Percentiles rank a stretch among this genome's conserved stretches.
phyloP scores from a whole-genome alignment of 37 sponge, comb jelly and placozoan species.

The Oscarella lobularis region DNA sequence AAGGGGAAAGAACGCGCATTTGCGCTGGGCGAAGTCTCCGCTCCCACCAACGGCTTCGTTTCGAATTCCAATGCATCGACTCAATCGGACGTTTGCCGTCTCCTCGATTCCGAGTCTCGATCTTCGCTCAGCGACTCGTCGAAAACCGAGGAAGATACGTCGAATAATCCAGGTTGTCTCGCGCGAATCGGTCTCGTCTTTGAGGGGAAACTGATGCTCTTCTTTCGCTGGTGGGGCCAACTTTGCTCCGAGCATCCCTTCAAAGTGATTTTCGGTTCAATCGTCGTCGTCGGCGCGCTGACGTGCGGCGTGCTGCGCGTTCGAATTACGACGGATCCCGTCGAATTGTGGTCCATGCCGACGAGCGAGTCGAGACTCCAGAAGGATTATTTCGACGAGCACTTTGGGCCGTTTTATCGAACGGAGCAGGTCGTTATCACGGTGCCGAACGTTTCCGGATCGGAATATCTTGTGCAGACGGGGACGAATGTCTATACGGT shows the following conservation, averaged over 20 bases:
- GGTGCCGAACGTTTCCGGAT: constrained; percentile 7
- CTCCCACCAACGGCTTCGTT: no score
- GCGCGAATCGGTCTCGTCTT: not conserved
- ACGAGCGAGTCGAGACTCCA: constrained; percentile 62
- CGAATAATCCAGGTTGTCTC: not conserved
- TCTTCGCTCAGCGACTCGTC: no score
- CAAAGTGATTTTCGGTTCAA: not conserved
- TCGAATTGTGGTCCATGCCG: constrained; percentile 87
- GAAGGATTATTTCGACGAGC: constrained; percentile 85
- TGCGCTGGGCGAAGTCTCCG: no score
- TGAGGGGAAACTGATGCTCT: not conserved
- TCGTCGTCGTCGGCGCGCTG: not conserved
- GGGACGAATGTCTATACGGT: not conserved
- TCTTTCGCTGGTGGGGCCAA: not conserved
- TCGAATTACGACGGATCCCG: constrained; percentile 80
- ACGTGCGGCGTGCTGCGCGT: not conserved
- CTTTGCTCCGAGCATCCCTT: not conserved
- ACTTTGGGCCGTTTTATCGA: constrained; percentile 91
- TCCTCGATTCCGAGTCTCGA: no score
- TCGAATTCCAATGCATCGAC: no score
- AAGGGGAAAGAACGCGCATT: no score
- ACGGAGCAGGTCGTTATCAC: constrained; percentile 79
- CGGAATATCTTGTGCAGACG: not conserved
- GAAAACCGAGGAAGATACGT: no score
- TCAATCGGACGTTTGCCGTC: no score